Evolutionary conservation across 2,797 vertebrate species (phyloP), one percentile per base, ranked within the genome.

Genomic region (Percopsis omiscomaycus): DNA sequence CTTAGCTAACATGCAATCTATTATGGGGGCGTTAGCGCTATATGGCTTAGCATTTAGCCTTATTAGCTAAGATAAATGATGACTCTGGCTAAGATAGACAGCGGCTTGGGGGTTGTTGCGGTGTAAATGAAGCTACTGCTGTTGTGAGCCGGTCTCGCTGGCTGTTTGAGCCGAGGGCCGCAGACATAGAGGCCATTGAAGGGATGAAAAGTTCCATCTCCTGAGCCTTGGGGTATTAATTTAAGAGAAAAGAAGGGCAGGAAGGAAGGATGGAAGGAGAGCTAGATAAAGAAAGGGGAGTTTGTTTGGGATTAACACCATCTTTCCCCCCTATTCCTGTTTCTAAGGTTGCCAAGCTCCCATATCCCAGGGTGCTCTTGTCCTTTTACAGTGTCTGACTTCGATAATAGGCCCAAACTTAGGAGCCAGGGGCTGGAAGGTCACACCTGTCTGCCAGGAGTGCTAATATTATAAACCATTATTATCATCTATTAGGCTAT

Each of bases 171-270:
- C 80, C 64, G 74, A 84, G 88, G 89, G 91, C 92, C 93, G 94
- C 94, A 94, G 92, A 94, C 90, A 91, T 88, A 92, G 87, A 90
- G 85, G 89, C 92, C 93, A 81, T 94, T 95, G 94, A 95, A 95
- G 94, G 94, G 93, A 94, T 91, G 92, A 94, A 94, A 95, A 93
- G 89, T 89, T 91, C 90, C 88, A 89, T 89, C 85, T 64, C 78
- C 74, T 75, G 79, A 84, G 83, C 72, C 64, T 65, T 67, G 80
- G 83, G 80, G 68, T 73, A 61, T 73, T 68, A 73, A 50, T 45
- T 64, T 75, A 71, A 73, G 52, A 51, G 55, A 61, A 22, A 55
- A 27, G 59, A 44, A 53, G 50, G 53, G 57, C 37, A 48, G 61
- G 28, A 37, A 28, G 55, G 28, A 60, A 30, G 46, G 61, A 66